phyloP scores from a whole-genome alignment of 2,888 invertebrate species.

The Bruchidius siliquastri region DNA sequence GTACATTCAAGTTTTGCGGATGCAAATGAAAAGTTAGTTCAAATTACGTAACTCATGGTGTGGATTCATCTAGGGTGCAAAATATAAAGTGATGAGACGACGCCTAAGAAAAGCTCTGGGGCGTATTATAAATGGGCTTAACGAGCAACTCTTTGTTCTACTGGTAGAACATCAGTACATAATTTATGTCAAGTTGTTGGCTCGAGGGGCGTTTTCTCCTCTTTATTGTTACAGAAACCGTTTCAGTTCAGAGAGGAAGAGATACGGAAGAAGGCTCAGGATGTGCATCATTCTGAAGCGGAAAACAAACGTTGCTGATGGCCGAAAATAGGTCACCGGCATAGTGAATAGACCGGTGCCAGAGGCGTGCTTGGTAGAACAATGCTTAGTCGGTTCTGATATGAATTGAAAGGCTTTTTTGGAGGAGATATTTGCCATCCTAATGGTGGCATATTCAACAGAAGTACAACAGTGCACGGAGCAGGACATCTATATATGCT shows the following conservation, averaged over 20 bases:
- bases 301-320: background rate
- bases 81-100: background rate
- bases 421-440: too few species aligned
- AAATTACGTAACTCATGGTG: too few species aligned
- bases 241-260: background rate
- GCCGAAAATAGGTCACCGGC: background rate
- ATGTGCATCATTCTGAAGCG: background rate
- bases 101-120: background rate
- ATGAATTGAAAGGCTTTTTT: too few species aligned
- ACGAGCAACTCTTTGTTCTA: background rate
- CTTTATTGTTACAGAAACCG: background rate
- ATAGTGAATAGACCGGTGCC: background rate
- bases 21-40: too few species aligned
- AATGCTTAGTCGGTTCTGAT: background rate
- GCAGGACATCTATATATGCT: too few species aligned
- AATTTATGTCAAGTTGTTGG: background rate
- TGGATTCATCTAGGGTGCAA: too few species aligned
- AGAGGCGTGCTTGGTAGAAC: background rate
- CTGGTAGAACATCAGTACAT: background rate
- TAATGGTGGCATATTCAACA: too few species aligned
- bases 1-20: too few species aligned
- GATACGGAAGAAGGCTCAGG: background rate
- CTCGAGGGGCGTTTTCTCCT: background rate
- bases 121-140: background rate
- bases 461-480: too few species aligned